Conservation (phyloP, 2,113 vertebrate species). For the Nerophis ophidion region DNA sequence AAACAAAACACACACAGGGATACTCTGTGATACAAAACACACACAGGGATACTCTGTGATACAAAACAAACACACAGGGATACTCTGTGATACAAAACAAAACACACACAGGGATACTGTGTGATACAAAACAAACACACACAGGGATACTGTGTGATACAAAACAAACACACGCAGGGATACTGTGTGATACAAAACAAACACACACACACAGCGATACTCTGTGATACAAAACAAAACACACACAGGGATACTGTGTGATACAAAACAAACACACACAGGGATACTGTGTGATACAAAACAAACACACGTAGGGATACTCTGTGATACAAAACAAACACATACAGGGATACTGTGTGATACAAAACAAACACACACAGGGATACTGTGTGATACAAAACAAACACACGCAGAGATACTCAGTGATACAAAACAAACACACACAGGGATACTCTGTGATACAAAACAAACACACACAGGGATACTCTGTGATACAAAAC, state of each 20-base stretch:
- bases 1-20: slow-evolving; percentile 46
- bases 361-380: slow-evolving; percentile 27
- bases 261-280: slow-evolving; percentile 48
- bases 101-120: slow-evolving; percentile 85
- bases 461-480: slow-evolving; percentile 1
- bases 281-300: too few relatives aligned
- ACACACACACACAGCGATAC: slow-evolving; percentile 58
- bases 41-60: slow-evolving; percentile 71
- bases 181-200: slow-evolving; percentile 65
- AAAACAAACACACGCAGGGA: slow-evolving; percentile 52
- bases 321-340: slow-evolving; percentile 49
- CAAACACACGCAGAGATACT: slow-evolving; percentile 46
- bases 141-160: too few relatives aligned
- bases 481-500: slow-evolving; percentile 70
- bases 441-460: slow-evolving; percentile 68
- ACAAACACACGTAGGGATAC: slow-evolving; percentile 63
- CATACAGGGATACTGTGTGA: slow-evolving; percentile 68
- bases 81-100: slow-evolving; percentile 77
- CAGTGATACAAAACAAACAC: slow-evolving; percentile 27
- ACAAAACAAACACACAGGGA: slow-evolving; percentile 14
- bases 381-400: slow-evolving; percentile 77
- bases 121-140: slow-evolving; percentile 51
- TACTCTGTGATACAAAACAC: too few relatives aligned
- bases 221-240: slow-evolving; percentile 75
- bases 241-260: slow-evolving; percentile 83